These are phyloP conservation scores for Drosophila infuscata DNA, from an alignment of 2,888 invertebrate species.

Conservation along the genomic window DNA sequence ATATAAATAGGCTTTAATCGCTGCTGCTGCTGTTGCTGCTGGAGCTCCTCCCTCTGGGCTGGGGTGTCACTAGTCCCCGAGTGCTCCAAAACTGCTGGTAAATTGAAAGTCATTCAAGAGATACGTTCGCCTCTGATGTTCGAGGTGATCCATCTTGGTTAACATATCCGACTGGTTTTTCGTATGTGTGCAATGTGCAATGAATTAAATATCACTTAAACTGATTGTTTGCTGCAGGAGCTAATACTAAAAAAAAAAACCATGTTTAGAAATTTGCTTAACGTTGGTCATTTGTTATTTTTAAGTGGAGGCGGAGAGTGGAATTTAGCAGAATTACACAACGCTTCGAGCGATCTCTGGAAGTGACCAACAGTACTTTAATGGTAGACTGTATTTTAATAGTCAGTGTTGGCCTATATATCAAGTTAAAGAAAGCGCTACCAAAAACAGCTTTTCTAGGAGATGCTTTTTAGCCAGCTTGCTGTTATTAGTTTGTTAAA, in stretches of 20 bases:
- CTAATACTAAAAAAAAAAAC: constrained; percentile 17
- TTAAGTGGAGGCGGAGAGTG: constrained; percentile 16
- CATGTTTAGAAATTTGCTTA: constrained; percentile 36
- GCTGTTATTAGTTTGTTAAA: too few relatives aligned
- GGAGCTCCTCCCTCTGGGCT: neutral
- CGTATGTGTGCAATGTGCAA: constrained; percentile 17
- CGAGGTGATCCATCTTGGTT: constrained; percentile 35
- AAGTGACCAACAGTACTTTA: neutral
- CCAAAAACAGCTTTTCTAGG: neutral
- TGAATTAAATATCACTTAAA: constrained; percentile 15
- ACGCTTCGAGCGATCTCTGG: neutral
- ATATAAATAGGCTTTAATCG: constrained; percentile 71
- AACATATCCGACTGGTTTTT: constrained; percentile 21
- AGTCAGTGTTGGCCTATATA: neutral
- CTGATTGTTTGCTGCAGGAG: constrained; percentile 36
- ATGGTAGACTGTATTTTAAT: neutral
- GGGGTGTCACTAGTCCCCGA: constrained; percentile 53
- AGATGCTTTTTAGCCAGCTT: too few relatives aligned
- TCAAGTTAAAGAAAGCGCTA: neutral
- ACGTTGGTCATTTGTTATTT: constrained; percentile 31
- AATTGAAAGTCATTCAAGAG: constrained; percentile 69
- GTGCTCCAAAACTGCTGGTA: constrained; percentile 68
- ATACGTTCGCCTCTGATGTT: constrained; percentile 13
- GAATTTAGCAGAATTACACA: constrained; percentile 18
- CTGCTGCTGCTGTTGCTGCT: constrained; percentile 32